A percentile compares a stretch with the other conserved stretches of the same genome.
phyloP scores from a whole-genome alignment of 1,140 invertebrate species.

The Pseudomyrmex pallidus region DNA sequence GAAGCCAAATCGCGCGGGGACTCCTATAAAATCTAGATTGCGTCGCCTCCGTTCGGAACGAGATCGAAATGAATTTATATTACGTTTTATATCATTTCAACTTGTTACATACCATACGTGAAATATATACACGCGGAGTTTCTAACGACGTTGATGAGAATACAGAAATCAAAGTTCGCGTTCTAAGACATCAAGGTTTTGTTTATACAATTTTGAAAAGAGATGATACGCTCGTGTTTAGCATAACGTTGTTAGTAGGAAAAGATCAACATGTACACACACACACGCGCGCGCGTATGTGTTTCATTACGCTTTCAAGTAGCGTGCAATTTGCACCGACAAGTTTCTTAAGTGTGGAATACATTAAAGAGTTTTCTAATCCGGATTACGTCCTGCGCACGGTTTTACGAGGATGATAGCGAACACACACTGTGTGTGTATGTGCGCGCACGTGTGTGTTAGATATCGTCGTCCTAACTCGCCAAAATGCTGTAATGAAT shows the following conservation, averaged over 20 bases:
- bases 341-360: neutral
- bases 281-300: neutral
- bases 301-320: slow-evolving; percentile 11
- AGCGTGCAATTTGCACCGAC: neutral
- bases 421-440: neutral
- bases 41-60: neutral
- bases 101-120: too few species aligned
- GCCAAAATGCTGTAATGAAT: slow-evolving; percentile 19
- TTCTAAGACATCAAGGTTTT: too few species aligned
- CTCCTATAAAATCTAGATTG: slow-evolving; percentile 8
- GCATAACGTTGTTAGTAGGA: neutral
- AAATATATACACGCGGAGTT: too few species aligned
- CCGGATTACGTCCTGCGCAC: neutral
- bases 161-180: too few species aligned
- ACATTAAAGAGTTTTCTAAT: slow-evolving; percentile 8
- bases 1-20: neutral
- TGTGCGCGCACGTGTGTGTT: neutral
- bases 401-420: neutral
- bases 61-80: slow-evolving; percentile 20
- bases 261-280: too few species aligned
- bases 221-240: neutral
- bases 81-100: neutral
- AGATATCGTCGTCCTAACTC: neutral
- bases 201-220: too few species aligned
- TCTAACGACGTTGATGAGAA: too few species aligned